Base-by-base conservation (phyloP, 2,797 vertebrate species). In the Pipistrellus pygmaeus region DNA sequence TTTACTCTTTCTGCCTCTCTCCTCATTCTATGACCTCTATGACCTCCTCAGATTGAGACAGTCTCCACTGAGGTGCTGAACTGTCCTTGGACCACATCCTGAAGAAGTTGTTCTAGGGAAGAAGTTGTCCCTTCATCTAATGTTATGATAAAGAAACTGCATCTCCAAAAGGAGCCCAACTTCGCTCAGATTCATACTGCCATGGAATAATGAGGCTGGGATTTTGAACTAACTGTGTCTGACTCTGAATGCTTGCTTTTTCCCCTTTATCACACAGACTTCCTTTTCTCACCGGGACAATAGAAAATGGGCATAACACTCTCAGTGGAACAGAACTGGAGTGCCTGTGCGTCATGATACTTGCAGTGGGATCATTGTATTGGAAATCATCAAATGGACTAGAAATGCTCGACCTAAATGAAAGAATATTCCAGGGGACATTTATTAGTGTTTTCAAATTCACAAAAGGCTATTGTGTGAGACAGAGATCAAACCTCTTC, bases 71-170 rank as follows among this genome's bases (percentile, higher is more conserved):
- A 78, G n/a, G 38, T 85, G 35, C 77, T 71, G 51, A 17, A 69
- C 89, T 92, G 38, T 64, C 86, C 72, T 77, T 87, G 77, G 81
- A 89, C 84, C 85, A 77, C 84, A 83, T 75, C 86, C 75, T 93
- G n/a, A 91, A 88, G 53, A 90, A 73, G 35, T 46, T 78, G n/a
- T 82, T 88, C 64, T 41, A 60, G 12, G 32, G 23, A 88, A 57
- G 69, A 90, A 87, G 75, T 35, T 90, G 72, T 75, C 25, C 32
- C 3, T 66, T 68, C 27, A 21, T 57, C 68, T 89, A 55, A 32
- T 62, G 12, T 80, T 88, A 78, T 17, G 73, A 73, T 18, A 90
- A 85, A 85, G 44, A 94, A 96, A 81, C 32, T 25, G 68, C 80
- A 72, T 91, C 82, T 90, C 82, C 69, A 90, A 93, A 95, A 89